Evolutionary conservation across 2,797 vertebrate genomes (phyloP).

Genomic region (Clarias fuscus): DNA sequence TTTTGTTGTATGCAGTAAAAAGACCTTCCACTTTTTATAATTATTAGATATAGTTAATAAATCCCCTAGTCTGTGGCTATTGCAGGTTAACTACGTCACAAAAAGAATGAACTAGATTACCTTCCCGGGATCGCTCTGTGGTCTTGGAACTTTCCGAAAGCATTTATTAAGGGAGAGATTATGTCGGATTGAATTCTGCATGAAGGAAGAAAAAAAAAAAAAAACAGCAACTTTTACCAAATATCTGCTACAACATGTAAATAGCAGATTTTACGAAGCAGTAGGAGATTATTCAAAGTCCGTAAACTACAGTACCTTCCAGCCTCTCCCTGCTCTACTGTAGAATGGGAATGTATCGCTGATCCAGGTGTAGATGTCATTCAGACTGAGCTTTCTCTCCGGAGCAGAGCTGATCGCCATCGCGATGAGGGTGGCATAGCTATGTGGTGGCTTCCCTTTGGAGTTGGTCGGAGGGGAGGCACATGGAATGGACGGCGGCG

Average conservation of each 20-base stretch:
- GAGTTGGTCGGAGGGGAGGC: slow-evolving; percentile 63
- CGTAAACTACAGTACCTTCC: slow-evolving; percentile 81
- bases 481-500: slow-evolving; percentile 58
- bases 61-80: not conserved
- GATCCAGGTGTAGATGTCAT: slow-evolving; percentile 99
- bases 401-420: slow-evolving; percentile 92
- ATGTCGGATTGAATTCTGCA: slow-evolving; percentile 97
- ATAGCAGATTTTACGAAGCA: not conserved
- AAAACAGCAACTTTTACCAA: too few species aligned
- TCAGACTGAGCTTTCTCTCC: slow-evolving; percentile 91
- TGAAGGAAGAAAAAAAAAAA: not conserved
- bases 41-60: not conserved
- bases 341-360: slow-evolving; percentile 96
- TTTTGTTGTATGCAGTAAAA: not conserved
- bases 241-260: not conserved
- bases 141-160: slow-evolving; percentile 96
- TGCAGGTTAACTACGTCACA: not conserved
- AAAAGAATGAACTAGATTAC: slow-evolving; percentile 68
- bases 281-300: not conserved
- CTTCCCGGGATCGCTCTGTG: slow-evolving; percentile 95
- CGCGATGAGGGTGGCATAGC: slow-evolving; percentile 95
- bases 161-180: slow-evolving; percentile 98
- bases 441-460: slow-evolving; percentile 92
- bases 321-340: slow-evolving; percentile 91
- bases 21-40: not conserved